Conservation (phyloP, 2,888 invertebrate species). For the Hofmannophila pseudospretella region DNA sequence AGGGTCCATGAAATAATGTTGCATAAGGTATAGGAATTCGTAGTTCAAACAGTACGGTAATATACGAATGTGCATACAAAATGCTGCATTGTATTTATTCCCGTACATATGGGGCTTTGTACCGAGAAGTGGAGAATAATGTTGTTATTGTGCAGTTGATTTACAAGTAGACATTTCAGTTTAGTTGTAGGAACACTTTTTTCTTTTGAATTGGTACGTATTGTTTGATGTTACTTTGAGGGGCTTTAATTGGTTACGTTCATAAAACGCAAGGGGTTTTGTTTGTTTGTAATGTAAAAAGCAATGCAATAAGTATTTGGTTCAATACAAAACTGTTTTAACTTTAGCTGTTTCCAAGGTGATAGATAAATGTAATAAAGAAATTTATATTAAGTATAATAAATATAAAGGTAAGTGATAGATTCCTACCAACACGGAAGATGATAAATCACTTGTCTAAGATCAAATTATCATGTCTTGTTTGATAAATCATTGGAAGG, state of each 20-base stretch:
- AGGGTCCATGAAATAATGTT: conserved; percentile 26
- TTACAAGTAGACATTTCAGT: conserved; percentile 26
- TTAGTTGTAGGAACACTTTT: background rate
- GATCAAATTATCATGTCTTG: conserved; percentile 40
- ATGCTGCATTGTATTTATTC: conserved; percentile 19
- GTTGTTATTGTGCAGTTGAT: conserved; percentile 29
- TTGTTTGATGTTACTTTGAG: background rate
- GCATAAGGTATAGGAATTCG: conserved; percentile 44
- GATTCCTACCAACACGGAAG: conserved; percentile 12
- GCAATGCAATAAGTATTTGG: too few species aligned
- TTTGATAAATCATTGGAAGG: conserved; percentile 42
- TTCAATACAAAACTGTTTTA: too few species aligned
- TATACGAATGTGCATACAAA: conserved; percentile 26
- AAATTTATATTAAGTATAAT: too few species aligned
- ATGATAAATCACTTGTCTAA: conserved; percentile 43
- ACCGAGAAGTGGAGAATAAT: conserved; percentile 22
- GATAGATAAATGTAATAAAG: too few species aligned
- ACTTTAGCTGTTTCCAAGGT: too few species aligned
- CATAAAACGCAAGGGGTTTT: too few species aligned
- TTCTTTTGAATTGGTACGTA: background rate
- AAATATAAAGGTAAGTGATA: too few species aligned
- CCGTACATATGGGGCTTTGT: conserved; percentile 23
- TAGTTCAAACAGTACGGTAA: conserved; percentile 39
- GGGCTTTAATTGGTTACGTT: too few species aligned
- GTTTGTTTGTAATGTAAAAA: too few species aligned